Conservation (phyloP, 2,113 vertebrate genomes). For the Gila orcuttii region DNA sequence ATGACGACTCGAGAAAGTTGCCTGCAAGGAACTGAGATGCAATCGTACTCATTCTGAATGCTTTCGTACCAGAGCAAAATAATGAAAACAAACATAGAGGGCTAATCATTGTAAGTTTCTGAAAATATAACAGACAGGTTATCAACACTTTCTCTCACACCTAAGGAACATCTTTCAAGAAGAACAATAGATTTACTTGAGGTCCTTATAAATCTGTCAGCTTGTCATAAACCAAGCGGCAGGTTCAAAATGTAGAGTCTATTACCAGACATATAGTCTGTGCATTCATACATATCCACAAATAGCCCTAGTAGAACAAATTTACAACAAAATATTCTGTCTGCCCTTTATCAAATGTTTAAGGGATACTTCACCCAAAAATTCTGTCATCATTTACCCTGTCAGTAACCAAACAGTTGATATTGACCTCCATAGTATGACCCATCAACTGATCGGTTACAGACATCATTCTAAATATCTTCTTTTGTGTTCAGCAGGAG, state of each 20-base stretch:
- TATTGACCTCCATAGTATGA: too few relatives aligned
- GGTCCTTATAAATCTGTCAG: neutral
- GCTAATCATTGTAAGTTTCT: neutral
- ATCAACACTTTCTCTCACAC: slow-evolving; percentile 1
- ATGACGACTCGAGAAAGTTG: neutral
- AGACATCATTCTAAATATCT: too few relatives aligned
- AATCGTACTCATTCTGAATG: neutral
- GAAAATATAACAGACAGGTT: slow-evolving; percentile 3
- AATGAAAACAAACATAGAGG: neutral
- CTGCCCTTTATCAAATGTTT: neutral
- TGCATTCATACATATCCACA: neutral
- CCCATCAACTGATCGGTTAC: too few relatives aligned
- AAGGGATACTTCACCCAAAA: too few relatives aligned
- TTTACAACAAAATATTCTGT: neutral
- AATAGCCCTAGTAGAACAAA: too few relatives aligned
- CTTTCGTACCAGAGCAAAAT: neutral
- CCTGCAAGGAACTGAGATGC: neutral
- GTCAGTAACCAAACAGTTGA: too few relatives aligned
- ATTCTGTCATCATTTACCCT: too few relatives aligned
- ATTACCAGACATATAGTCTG: neutral
- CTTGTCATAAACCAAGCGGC: neutral
- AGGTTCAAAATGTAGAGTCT: neutral
- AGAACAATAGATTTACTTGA: neutral
- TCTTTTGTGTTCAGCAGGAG: too few relatives aligned
- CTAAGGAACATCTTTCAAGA: neutral